Base-by-base conservation (phyloP, 2,888 invertebrate species). In the Herminia tarsipennalis region DNA sequence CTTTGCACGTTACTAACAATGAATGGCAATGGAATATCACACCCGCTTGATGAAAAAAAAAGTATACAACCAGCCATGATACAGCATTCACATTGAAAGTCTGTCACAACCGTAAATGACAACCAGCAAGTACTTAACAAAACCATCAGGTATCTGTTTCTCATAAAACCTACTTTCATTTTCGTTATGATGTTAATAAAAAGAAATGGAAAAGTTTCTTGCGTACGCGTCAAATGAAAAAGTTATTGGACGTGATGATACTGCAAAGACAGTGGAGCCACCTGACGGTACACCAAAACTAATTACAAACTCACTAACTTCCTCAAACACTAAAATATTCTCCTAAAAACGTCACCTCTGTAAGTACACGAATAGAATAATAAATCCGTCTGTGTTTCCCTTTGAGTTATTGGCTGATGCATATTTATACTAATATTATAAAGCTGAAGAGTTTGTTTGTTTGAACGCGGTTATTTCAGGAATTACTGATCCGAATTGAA, bases 221-320 rank as follows among this genome's bases (percentile, higher is more conserved):
- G 80, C 73, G 81, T 83, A 81, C 86, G 85, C 88, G 86, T 90
- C 90, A 89, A 89, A 90, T 88, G 90, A 89, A 89, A 90, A 91
- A 91, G 90, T 91, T 90, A 88, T 86, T 78, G 83, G 69, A 85
- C 90, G 90, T 91, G 90, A 90, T 84, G 80, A 88, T 89, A 90
- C 86, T 91, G 83, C 82, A 73, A 84, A 88, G 78, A 76, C 81
- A 76, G 73, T 61, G 52, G 52, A 67, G 77, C 80, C 88, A 88
- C 87, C 90, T 88, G 85, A 75, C 81, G 70, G 76, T 75, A 75
- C 76, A 75, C 73, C 70, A 81, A n/a, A 90, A 90, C 90, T 90
- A 90, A 90, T 90, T 90, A 90, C 86, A 78, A 89, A 88, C 88
- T 89, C 77, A 71, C 76, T 64, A 83, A 86, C 86, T 88, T 86